Percentiles rank a stretch among this genome's conserved stretches.
These are phyloP conservation scores for Chaetorhynchus papuensis DNA, from an alignment of 2,113 vertebrate genomes.

Conservation along the genomic window DNA sequence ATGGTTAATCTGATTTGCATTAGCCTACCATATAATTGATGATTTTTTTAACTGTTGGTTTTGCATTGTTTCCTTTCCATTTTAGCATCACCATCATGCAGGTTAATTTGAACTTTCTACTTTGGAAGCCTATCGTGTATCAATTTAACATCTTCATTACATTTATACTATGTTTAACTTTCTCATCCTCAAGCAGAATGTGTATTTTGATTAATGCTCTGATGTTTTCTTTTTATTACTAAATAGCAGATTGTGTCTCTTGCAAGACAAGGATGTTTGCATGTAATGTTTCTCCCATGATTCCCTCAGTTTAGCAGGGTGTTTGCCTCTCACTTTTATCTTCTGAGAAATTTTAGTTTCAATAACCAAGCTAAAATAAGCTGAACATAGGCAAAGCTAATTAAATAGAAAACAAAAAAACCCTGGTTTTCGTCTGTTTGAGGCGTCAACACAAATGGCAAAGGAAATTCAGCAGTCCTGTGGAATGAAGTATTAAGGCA, in stretches of 20 bases:
- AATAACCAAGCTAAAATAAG: not conserved
- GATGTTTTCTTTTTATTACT: not conserved
- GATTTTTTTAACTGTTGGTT: not conserved
- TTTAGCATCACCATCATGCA: not conserved
- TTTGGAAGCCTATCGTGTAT: not conserved
- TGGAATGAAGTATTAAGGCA: not conserved
- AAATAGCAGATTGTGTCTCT: not conserved
- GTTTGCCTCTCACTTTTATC: not conserved
- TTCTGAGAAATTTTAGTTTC: not conserved
- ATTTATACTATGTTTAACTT: not conserved
- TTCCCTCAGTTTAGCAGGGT: not conserved
- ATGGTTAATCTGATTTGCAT: not conserved
- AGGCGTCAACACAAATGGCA: not conserved
- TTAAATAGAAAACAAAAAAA: not conserved
- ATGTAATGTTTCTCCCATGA: not conserved
- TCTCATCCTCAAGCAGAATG: not conserved
- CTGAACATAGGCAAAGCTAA: not conserved
- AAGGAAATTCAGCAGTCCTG: not conserved
- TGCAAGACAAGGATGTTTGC: not conserved
- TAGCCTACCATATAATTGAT: not conserved
- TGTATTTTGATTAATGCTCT: not conserved
- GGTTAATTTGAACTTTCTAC: not conserved
- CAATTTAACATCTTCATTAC: not conserved
- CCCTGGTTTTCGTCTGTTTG: not conserved
- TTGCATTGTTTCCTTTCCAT: not conserved